A percentile compares a stretch with the other conserved stretches of the same genome.
Evolutionary conservation across 2,888 invertebrate species (phyloP).

Genomic region (Melangyna quadrimaculata): DNA sequence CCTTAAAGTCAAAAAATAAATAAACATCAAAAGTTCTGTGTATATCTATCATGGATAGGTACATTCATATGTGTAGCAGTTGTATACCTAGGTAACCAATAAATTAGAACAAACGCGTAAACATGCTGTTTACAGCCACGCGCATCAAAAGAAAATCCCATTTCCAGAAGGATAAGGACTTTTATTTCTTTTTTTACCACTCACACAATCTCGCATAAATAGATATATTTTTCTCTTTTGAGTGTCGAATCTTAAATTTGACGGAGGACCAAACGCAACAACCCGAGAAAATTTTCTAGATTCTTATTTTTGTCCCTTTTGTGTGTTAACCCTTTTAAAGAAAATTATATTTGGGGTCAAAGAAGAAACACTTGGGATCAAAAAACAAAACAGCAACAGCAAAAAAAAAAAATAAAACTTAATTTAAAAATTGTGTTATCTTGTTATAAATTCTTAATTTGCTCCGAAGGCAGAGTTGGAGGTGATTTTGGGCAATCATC

Average conservation of each 20-base stretch:
- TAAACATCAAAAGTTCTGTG: not conserved
- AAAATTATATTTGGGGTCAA: constrained; percentile 7
- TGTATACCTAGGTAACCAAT: not conserved
- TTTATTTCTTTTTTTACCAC: not conserved
- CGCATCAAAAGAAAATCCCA: not conserved
- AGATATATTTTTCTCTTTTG: not conserved
- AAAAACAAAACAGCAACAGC: not conserved
- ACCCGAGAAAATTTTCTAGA: not conserved
- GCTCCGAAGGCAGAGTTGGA: not conserved
- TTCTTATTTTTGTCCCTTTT: constrained; percentile 6
- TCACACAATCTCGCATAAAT: not conserved
- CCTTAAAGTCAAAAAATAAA: not conserved
- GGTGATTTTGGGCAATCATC: constrained; percentile 25
- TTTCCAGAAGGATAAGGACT: not conserved
- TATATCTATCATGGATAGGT: not conserved
- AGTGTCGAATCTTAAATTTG: constrained; percentile 9
- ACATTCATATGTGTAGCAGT: not conserved
- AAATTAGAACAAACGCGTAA: not conserved
- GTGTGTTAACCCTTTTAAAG: constrained; percentile 14
- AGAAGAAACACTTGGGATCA: not conserved
- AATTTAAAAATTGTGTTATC: constrained; percentile 27
- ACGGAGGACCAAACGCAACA: constrained; percentile 16
- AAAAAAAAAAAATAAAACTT: constrained; percentile 2
- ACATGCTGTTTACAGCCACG: constrained; percentile 3
- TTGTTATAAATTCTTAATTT: constrained; percentile 20